Percentiles rank a stretch among this genome's conserved stretches.
These are phyloP conservation scores for Encarsia formosa DNA, from an alignment of 2,888 invertebrate species.

Conservation along the genomic window DNA sequence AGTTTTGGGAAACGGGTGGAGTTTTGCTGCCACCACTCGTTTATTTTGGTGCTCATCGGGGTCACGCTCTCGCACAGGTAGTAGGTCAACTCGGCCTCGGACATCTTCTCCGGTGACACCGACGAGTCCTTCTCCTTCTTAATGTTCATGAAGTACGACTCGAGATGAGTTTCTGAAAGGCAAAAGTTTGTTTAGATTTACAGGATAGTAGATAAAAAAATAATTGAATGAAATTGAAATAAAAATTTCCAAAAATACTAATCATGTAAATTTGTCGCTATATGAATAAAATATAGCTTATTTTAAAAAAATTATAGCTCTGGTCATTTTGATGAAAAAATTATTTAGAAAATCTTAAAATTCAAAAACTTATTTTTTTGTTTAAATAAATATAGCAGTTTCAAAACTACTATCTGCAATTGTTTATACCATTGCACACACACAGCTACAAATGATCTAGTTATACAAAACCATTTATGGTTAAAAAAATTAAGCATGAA, in stretches of 20 bases:
- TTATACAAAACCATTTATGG: too few relatives aligned
- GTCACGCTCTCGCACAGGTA: constrained; percentile 22
- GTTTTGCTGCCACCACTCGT: constrained; percentile 23
- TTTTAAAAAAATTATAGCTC: too few relatives aligned
- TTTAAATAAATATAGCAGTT: too few relatives aligned
- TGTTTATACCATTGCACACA: neutral
- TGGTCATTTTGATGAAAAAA: too few relatives aligned
- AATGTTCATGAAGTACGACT: constrained; percentile 22
- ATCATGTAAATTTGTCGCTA: too few relatives aligned
- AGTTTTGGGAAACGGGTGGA: constrained; percentile 19
- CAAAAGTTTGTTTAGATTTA: neutral
- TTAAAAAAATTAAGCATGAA: too few relatives aligned
- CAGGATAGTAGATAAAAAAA: constrained; percentile 1
- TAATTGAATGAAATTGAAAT: neutral
- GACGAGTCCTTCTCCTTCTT: constrained; percentile 7
- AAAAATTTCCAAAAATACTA: too few relatives aligned
- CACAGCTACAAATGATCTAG: too few relatives aligned
- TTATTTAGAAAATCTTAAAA: too few relatives aligned
- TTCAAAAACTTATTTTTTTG: too few relatives aligned
- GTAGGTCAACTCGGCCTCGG: constrained; percentile 22
- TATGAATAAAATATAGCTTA: too few relatives aligned
- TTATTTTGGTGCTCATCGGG: constrained; percentile 15
- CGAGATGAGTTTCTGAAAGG: constrained; percentile 12
- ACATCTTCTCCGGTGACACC: constrained; percentile 11
- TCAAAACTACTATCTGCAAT: too few relatives aligned